phyloP scores from a whole-genome alignment of 2,888 invertebrate genomes.

The Polydrusus tereticollis region DNA sequence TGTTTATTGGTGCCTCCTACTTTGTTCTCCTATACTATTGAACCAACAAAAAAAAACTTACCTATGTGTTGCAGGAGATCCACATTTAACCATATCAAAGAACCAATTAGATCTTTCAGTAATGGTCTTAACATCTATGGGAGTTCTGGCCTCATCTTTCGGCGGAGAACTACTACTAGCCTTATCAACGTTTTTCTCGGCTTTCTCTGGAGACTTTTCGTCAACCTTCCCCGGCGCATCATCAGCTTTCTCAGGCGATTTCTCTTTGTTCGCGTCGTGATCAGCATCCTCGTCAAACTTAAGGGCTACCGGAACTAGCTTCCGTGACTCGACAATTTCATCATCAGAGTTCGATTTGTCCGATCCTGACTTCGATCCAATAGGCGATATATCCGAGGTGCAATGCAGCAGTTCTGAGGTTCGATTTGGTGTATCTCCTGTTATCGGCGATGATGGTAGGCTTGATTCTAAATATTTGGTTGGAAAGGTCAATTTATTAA shows the following conservation, averaged over 20 bases:
- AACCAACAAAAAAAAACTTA: conserved; percentile 2
- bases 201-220: conserved; percentile 32
- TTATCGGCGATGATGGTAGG: conserved; percentile 61
- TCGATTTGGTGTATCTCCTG: conserved; percentile 61
- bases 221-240: conserved; percentile 29
- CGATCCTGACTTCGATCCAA: conserved; percentile 62
- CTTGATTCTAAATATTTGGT: background rate
- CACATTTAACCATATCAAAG: conserved; percentile 23
- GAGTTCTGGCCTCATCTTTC: conserved; percentile 4
- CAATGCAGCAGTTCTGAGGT: conserved; percentile 71
- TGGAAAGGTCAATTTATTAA: too few relatives aligned
- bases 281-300: conserved; percentile 44
- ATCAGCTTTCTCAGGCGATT: conserved; percentile 41
- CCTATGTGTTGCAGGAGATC: conserved; percentile 23
- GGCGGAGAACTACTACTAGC: conserved; percentile 3
- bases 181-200: conserved; percentile 11
- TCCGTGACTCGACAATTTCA: conserved; percentile 25
- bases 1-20: too few relatives aligned
- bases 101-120: conserved; percentile 22
- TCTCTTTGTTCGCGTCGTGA: conserved; percentile 12
- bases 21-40: too few relatives aligned
- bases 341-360: conserved; percentile 42
- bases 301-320: conserved; percentile 40
- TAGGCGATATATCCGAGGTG: conserved; percentile 75
- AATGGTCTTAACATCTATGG: conserved; percentile 12